Evolutionary conservation across 2,797 vertebrate genomes (phyloP).

Genomic region (Bradypus variegatus): DNA sequence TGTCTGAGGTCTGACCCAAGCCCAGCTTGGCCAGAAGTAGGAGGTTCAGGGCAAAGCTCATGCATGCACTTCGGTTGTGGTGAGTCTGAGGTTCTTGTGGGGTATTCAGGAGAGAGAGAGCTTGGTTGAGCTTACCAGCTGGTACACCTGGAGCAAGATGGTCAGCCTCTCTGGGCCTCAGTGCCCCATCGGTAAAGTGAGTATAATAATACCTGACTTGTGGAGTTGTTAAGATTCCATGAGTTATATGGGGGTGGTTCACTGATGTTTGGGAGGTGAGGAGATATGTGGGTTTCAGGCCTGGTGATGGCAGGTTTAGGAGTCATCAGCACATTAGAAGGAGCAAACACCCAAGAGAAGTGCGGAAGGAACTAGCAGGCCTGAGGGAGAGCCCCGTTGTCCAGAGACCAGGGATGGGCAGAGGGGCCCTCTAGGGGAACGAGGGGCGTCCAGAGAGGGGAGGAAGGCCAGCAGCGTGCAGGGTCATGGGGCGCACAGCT

Average conservation of each 20-base stretch:
- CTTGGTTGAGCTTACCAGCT: constrained; percentile 37
- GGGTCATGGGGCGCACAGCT: neutral
- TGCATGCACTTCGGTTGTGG: neutral
- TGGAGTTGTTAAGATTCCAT: neutral
- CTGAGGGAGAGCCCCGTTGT: neutral
- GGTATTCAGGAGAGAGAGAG: neutral
- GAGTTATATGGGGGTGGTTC: neutral
- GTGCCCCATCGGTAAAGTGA: neutral
- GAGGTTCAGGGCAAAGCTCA: neutral
- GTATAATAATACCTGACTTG: neutral
- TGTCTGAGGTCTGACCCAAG: too few relatives aligned
- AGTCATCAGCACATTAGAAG: fast-evolving
- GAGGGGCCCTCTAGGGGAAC: neutral
- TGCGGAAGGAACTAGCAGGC: neutral
- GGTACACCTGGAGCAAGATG: neutral
- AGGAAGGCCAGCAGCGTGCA: neutral
- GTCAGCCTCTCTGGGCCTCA: neutral
- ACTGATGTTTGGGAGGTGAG: neutral
- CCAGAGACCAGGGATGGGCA: neutral
- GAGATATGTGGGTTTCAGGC: neutral
- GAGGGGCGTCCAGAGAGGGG: neutral
- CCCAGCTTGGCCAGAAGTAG: too few relatives aligned
- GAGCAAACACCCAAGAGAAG: neutral
- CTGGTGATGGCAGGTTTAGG: neutral
- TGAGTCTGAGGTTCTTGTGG: neutral